These are phyloP conservation scores for Beaufortia kweichowensis DNA, from an alignment of 2,113 vertebrate species.

Conservation along the genomic window DNA sequence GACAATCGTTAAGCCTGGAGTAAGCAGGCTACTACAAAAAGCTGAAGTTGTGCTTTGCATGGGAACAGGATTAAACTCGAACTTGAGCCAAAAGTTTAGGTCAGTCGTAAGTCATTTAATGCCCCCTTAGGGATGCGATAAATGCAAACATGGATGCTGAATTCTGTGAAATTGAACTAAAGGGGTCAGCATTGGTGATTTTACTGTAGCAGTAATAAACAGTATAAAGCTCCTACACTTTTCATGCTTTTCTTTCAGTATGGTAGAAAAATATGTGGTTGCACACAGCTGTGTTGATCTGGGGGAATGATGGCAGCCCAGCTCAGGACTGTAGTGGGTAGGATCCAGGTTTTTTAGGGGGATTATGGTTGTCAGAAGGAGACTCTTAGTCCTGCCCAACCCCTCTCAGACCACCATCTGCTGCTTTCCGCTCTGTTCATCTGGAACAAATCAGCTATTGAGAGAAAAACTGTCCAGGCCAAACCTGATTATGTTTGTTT, in stretches of 20 bases:
- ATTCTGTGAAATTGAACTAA: not conserved
- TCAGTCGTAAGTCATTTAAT: constrained; percentile 50
- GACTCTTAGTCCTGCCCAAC: constrained; percentile 45
- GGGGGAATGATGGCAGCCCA: constrained; percentile 43
- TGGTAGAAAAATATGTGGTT: not conserved
- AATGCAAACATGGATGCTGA: constrained; percentile 2
- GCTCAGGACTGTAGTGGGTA: constrained; percentile 43
- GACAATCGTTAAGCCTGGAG: constrained; percentile 52
- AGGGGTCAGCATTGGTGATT: constrained; percentile 7
- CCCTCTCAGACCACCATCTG: constrained; percentile 55
- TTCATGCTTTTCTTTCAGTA: not conserved
- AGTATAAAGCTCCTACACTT: not conserved
- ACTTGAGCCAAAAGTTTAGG: constrained; percentile 50
- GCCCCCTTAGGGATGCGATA: constrained; percentile 50
- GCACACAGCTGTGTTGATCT: constrained; percentile 53
- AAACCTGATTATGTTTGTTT: constrained; percentile 41
- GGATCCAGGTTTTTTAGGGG: constrained; percentile 15
- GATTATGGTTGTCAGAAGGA: constrained; percentile 46
- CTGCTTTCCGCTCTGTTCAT: constrained; percentile 51
- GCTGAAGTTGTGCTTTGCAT: constrained; percentile 53
- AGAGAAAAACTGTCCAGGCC: constrained; percentile 47
- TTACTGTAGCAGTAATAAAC: not conserved
- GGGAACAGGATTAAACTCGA: constrained; percentile 58
- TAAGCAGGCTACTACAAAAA: constrained; percentile 58
- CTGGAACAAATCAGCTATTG: constrained; percentile 51